Evolutionary conservation across 2,797 vertebrate species (phyloP).

Genomic region (Loris lydekkerianus): DNA sequence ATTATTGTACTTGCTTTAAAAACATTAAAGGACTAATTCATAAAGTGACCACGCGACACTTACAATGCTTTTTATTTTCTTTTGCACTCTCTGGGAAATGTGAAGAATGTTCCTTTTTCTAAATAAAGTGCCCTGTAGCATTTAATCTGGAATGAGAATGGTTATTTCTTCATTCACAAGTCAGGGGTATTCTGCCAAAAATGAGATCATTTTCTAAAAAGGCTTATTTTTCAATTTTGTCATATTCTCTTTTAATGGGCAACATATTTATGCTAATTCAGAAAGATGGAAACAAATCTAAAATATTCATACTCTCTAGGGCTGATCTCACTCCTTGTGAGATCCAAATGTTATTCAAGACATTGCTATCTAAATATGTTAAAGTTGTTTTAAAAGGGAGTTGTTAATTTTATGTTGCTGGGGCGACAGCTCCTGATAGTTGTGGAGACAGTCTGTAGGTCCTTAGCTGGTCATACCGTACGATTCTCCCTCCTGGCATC

Average conservation of each 20-base stretch:
- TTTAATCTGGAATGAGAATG: slow-evolving; percentile 63
- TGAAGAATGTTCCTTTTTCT: slow-evolving; percentile 69
- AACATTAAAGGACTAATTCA: slow-evolving; percentile 79
- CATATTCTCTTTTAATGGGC: slow-evolving; percentile 28
- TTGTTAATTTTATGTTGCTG: neutral
- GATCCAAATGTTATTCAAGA: neutral
- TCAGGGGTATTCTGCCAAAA: slow-evolving; percentile 37
- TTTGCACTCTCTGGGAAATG: slow-evolving; percentile 74
- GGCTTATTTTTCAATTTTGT: slow-evolving; percentile 37
- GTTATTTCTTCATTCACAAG: slow-evolving; percentile 70
- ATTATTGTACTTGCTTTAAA: slow-evolving; percentile 82
- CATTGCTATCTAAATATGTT: neutral
- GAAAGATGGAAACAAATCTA: slow-evolving; percentile 19
- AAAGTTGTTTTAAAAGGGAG: slow-evolving; percentile 21
- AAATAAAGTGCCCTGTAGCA: slow-evolving; percentile 66
- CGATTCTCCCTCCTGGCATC: neutral
- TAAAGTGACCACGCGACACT: slow-evolving; percentile 66
- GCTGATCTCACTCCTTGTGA: neutral
- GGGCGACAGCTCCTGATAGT: neutral
- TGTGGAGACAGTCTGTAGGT: neutral
- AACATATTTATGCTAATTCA: slow-evolving; percentile 54
- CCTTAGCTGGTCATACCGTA: neutral
- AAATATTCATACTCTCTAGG: slow-evolving; percentile 42
- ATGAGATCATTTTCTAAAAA: neutral
- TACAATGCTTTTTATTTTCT: slow-evolving; percentile 74